Base-by-base conservation (phyloP, 1,140 invertebrate species). In the Cotesia chilonis region DNA sequence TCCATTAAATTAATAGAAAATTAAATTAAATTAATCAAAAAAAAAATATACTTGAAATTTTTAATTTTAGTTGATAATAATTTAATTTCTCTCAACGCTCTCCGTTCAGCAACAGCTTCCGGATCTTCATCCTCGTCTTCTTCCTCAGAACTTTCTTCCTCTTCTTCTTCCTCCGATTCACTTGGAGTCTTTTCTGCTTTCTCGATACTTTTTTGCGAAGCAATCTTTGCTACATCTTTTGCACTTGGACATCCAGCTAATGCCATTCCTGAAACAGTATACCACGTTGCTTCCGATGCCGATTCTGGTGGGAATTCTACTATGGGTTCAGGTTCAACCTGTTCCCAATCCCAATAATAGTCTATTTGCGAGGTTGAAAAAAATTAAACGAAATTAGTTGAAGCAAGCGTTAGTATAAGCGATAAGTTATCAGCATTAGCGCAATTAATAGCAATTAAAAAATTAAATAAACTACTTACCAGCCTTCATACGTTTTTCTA, bases 61-160 rank as follows among this genome's bases (percentile, higher is more conserved):
- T 90, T 90, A n/a, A 95, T 88, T 86, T 94, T 95, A 66, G 92
- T 92, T 63, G 88, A 89, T 75, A 95, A 86, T 70, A 94, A 88
- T 81, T 94, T 92, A 7, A 94, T 82, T 84, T 94, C 93, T 75
- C 93, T 91, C 59, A 90, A 88, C 63, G 91, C 78, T 77, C 93
- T 87, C 72, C 88, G 86, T 14, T 84, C 82, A 9, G 82, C 81
- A 41, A 85, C 83, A 7, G 85, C 83, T 75, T 89, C 88, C 66
- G 90, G 90, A 75, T 89, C 87, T 75, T 92, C 91, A 47, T 81
- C 77, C 74, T 90, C 89, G 75, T 93, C 92, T 76, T 93, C 92
- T 71, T 91, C 91, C 2, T 72, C 70, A n/a, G 35, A 54, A 38
- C 61, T 71, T 37, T 91, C 90, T 57, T 91, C 91, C 80, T 92